Base-by-base conservation (phyloP, 2,888 invertebrate genomes). In the Chelonus formosanus region DNA sequence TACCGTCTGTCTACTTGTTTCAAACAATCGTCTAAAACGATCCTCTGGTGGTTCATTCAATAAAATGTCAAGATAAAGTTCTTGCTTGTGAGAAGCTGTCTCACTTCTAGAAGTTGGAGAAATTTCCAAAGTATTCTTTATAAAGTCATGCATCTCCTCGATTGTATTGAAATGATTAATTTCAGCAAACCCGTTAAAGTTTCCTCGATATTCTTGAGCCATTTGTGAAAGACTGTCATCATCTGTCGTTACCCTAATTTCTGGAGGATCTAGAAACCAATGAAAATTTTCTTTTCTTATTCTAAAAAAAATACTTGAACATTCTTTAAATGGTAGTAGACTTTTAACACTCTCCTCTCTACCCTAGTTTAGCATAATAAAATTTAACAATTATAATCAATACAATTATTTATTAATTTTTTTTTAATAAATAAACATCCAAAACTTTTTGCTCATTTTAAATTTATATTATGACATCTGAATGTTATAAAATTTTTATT, bases 101-200 rank as follows among this genome's bases (percentile, higher is more conserved):
- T 6, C n/a, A 47, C 32, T 10, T 1, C 34, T 7, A 36, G 45
- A n/a, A 32, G 57, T 44, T 50, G 45, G 7, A 3, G 67, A 58
- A 3, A 67, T 8, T 20, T 70, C 69, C 7, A 68, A 55, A 20
- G 67, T 71, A 5, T 69, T 67, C 4, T 71, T 68, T 36, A 74
- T 74, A 34, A 71, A 72, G 35, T 74, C 73, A 60, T 74, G 70
- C 72, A 74, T 70, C 36, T 69, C 70, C 32, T 71, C 70, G 53
- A 74, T 68, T n/a, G 68, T 67, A 6, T 63, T 54, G 34, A 74
- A 74, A 53, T 68, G 67, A 70, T 71, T 69, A 54, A 74, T 71
- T 53, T 71, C 68, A 5, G 68, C 73, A 35, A 74, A 74, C 6
- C 73, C 73, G 8, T 71, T 65, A 35, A 74, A 74, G 40, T 72